Evolutionary conservation across 1,140 invertebrate genomes (phyloP), one percentile per base, ranked within the genome.

Genomic region (Drosophila nigromelanica): DNA sequence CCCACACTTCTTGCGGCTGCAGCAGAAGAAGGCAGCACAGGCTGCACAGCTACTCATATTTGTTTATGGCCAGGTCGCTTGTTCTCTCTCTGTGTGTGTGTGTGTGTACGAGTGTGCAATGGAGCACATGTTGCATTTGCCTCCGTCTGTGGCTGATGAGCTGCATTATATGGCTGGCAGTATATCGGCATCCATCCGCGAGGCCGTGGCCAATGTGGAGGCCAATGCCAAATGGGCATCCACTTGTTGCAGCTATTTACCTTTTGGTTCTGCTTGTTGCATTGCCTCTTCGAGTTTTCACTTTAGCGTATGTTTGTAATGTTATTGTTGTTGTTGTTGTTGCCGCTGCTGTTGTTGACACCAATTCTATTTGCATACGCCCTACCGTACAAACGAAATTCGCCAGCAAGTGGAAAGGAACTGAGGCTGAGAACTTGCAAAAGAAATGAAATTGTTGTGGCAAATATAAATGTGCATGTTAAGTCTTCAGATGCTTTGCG

Each of bases 41-140:
- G 56, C 70, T 76, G 40, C 64, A 73, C 64, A 87, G 78, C 82
- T 80, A 86, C 82, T 86, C 82, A 86, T 86, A 86, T 87, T 86
- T 86, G 82, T 86, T 86, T 86, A 86, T 87, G 78, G 82, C 82
- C 66, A 69, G 83, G 51, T 73, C 64, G 67, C 68, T 73, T 68
- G 54, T 52, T 50, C 45, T 58, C 33, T 37, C 7, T 11, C 5
- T 54, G 14, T 43, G 33, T 60, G 35, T 56, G 33, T 73, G 48
- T 71, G 4, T 76, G 70, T 68, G 75, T 18, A 45, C 24, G 71
- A 45, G 18, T 30, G 27, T 33, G 30, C 30, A 33, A 47, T 56
- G 63, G 58, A 80, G 78, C 82, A 86, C 82, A 86, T 87, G 81
- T 87, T 87, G 82, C 82, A 86, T 86, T 87, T 86, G 82, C 82